phyloP scores from a whole-genome alignment of 2,888 invertebrate genomes.

The Formica aserva region DNA sequence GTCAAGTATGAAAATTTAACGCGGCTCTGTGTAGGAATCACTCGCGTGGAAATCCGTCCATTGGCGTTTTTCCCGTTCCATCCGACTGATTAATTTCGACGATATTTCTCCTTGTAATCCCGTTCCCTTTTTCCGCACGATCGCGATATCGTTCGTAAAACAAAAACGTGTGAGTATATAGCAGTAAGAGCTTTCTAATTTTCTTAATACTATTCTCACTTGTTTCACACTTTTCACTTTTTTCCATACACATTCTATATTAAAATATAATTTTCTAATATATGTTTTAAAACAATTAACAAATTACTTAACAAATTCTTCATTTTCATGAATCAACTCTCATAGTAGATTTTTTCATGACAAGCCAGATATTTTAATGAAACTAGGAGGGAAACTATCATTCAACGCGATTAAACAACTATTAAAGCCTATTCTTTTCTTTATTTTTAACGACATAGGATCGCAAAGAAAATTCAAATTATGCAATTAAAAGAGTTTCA shows the following conservation, averaged over 20 bases:
- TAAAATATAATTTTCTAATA: background rate
- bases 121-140: slow-evolving; percentile 2
- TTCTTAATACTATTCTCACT: background rate
- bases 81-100: slow-evolving; percentile 49
- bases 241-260: background rate
- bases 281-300: background rate
- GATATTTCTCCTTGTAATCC: slow-evolving; percentile 45
- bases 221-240: background rate
- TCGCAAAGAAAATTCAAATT: background rate
- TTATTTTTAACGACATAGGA: background rate
- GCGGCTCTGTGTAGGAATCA: background rate
- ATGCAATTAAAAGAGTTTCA: slow-evolving; percentile 9
- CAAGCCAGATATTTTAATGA: background rate
- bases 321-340: background rate
- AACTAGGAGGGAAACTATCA: background rate
- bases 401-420: background rate
- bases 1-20: slow-evolving; percentile 47
- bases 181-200: background rate
- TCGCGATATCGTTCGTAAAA: background rate
- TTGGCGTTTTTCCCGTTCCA: slow-evolving; percentile 34
- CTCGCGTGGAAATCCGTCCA: slow-evolving; percentile 30
- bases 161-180: background rate
- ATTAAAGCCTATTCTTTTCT: background rate
- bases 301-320: background rate
- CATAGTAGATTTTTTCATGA: background rate